Percentiles rank a stretch among this genome's conserved stretches.
phyloP scores from a whole-genome alignment of 2,797 vertebrate species.

The Pangasius mekongensis region DNA sequence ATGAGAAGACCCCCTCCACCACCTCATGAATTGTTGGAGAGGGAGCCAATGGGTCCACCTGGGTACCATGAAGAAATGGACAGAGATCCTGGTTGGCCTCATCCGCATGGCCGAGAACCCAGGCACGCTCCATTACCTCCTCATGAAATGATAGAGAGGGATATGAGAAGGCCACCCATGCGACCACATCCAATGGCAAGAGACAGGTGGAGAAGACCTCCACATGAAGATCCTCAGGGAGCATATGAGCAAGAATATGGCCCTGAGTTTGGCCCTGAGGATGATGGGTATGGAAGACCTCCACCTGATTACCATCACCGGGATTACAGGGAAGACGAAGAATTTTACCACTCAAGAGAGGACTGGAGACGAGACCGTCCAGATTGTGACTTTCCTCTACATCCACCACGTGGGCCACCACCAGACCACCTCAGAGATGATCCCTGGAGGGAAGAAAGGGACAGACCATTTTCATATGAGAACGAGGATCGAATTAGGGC shows the following conservation, averaged over 20 bases:
- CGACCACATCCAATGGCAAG: conserved; percentile 60
- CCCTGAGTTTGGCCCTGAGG: conserved; percentile 70
- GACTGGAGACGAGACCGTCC: conserved; percentile 81
- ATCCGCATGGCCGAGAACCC: conserved; percentile 72
- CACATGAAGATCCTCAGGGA: conserved; percentile 75
- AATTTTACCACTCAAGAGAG: conserved; percentile 76
- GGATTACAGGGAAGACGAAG: conserved; percentile 78
- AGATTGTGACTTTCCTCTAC: conserved; percentile 78
- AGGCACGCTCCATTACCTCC: conserved; percentile 76
- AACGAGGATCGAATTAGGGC: conserved; percentile 81
- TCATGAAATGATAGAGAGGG: conserved; percentile 72
- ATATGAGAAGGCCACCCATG: conserved; percentile 68
- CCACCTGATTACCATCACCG: conserved; percentile 75
- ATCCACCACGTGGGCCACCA: conserved; percentile 77
- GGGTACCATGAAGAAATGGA: conserved; percentile 69
- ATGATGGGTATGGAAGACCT: conserved; percentile 78
- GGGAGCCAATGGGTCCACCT: conserved; percentile 58
- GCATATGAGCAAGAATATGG: conserved; percentile 67
- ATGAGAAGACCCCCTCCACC: conserved; percentile 75
- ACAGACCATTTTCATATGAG: conserved; percentile 80
- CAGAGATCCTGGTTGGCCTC: conserved; percentile 66
- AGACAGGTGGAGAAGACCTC: conserved; percentile 68
- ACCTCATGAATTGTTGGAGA: conserved; percentile 73
- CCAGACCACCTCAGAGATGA: conserved; percentile 85
- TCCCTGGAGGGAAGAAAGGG: conserved; percentile 84